These are phyloP conservation scores for Rhipidura dahli DNA, from an alignment of 2,113 vertebrate genomes.

Conservation along the genomic window DNA sequence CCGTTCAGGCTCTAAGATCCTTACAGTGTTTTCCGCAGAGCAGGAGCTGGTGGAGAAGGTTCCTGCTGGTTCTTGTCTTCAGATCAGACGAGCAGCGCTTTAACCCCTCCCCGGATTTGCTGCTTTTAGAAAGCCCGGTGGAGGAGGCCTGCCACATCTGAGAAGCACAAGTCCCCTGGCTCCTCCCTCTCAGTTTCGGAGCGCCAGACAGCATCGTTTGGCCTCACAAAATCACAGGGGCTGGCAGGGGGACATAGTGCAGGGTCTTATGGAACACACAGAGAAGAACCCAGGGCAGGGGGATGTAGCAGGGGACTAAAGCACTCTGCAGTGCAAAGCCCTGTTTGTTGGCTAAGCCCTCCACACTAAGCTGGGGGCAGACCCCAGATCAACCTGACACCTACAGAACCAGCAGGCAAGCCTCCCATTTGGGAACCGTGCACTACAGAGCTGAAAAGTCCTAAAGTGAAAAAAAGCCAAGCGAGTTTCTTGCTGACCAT, in stretches of 20 bases:
- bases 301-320: not conserved
- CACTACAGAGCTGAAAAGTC: not conserved
- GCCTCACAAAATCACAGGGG: not conserved
- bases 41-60: not conserved
- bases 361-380: not conserved
- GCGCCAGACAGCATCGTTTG: not conserved
- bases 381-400: not conserved
- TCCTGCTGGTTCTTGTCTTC: not conserved
- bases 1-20: not conserved
- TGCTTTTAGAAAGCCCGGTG: not conserved
- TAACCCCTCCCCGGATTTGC: constrained; percentile 49
- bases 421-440: not conserved
- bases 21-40: not conserved
- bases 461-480: not conserved
- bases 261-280: not conserved
- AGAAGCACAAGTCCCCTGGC: not conserved
- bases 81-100: not conserved
- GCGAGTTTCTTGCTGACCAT: not conserved
- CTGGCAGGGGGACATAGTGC: fast-evolving
- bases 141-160: not conserved
- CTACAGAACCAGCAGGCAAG: not conserved
- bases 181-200: not conserved
- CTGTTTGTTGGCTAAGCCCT: not conserved
- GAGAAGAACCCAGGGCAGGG: not conserved
- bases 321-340: not conserved